Evolutionary conservation across 2,797 vertebrate species (phyloP), one percentile per base, ranked within the genome.

Genomic region (Anguilla obscura): DNA sequence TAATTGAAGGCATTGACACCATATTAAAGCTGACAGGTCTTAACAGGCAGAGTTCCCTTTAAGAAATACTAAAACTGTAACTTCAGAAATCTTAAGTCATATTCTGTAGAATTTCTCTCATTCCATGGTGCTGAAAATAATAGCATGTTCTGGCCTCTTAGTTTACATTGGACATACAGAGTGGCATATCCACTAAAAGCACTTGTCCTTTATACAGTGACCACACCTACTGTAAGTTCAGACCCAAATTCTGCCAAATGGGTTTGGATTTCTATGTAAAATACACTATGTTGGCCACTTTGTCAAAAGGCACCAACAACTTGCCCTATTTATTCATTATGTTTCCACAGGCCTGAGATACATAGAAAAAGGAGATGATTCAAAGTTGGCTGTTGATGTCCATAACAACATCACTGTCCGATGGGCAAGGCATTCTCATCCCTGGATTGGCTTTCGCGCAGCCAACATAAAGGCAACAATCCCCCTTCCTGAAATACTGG

Each of bases 341-440:
- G 50, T 86, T 50, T 86, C 33, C 66, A 18, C 58, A 86, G 85
- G 36, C 27, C 27, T 86, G 45, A 50, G 48, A 48, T 48, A 30
- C n/a, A 36, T 36, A 36, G 36, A 36, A 36, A 10, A 14, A 18
- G 36, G 1, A 9, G 5, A 40, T 9, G 24, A 18, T 14, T 27
- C 63, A 30, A 9, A 79, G 21, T 21, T 74, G 30, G 48, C 84
- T 56, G 83, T 21, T 40, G 69, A 88, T n/a, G 7, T 30, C 14
- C 0, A 9, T 45, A 85, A 21, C 24, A 88, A 88, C 63, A 85
- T 85, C 84, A 88, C 82, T 0, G 40, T 85, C 33, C 14, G 56
- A 0, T 88, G 87, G 87, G 85, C 27, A 16, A 85, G 52, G 84
- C 87, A 88, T 24, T 50, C 16, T 40, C 50, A 88, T 7, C 87